Evolutionary conservation across 2,888 invertebrate genomes (phyloP), one percentile per base, ranked within the genome.

Genomic region (Euproctis similis): DNA sequence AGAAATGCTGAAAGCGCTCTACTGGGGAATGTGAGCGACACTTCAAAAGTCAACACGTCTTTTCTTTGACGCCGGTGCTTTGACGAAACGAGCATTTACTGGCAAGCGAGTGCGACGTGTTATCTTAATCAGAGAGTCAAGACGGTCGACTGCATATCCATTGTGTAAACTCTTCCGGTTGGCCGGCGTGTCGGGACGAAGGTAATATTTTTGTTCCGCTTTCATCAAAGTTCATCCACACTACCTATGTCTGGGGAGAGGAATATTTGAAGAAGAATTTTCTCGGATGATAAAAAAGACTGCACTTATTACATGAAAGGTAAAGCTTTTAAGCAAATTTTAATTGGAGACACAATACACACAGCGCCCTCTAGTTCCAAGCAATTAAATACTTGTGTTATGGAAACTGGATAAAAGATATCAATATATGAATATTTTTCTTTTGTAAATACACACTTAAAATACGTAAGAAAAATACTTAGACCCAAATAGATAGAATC

Each of bases 91-190:
- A 52, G 47, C 54, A 44, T 55, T 57, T 51, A 47, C 50, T 53
- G 36, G 56, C 50, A 58, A 59, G 19, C 6, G 6, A 59, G 59
- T 12, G 55, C 46, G 45, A 60, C 59, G 67, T 58, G 71, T 76
- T 74, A 72, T 74, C 73, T 75, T 71, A 72, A 76, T 75, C 74
- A 73, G 54, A 54, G 45, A 53, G 65, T 58, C 63, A 66, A 63
- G 61, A 56, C 56, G 57, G 39, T 49, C 37, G 48, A 53, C 55
- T 57, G 55, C 53, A 35, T 54, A 42, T 35, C 58, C 39, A 70
- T 72, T 76, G 75, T 76, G 51, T 30, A 46, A 50, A 48, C 47
- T 52, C 58, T 70, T 69, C 61, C 72, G 59, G 52, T 53, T 49
- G 58, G 55, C 58, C 55, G 62, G 51, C 63, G 49, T 53, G 62